These are phyloP conservation scores for Brachypterus glaber DNA, from an alignment of 2,888 invertebrate genomes.

Conservation along the genomic window DNA sequence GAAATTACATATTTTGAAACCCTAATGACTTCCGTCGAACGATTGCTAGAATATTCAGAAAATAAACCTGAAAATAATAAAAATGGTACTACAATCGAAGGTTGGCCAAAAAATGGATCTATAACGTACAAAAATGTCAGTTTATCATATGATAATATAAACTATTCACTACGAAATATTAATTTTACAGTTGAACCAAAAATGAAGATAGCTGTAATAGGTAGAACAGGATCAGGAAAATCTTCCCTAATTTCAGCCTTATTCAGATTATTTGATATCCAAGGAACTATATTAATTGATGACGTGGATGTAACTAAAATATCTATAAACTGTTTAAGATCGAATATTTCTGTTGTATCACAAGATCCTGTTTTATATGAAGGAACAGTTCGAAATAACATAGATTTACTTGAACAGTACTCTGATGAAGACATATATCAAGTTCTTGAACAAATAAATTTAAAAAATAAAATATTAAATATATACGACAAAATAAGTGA, in stretches of 20 bases:
- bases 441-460: slow-evolving; percentile 52
- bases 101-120: slow-evolving; percentile 64
- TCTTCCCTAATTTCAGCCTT: slow-evolving; percentile 65
- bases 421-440: slow-evolving; percentile 70
- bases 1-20: slow-evolving; percentile 77
- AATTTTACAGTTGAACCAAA: slow-evolving; percentile 56
- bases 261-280: slow-evolving; percentile 66
- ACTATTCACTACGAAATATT: slow-evolving; percentile 58
- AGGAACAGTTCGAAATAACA: slow-evolving; percentile 74
- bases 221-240: slow-evolving; percentile 76
- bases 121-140: slow-evolving; percentile 58
- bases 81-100: slow-evolving; percentile 53
- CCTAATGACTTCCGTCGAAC: slow-evolving; percentile 83
- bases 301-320: slow-evolving; percentile 57
- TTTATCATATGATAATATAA: slow-evolving; percentile 57
- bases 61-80: slow-evolving; percentile 40
- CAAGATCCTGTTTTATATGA: slow-evolving; percentile 80
- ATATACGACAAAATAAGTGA: slow-evolving; percentile 39
- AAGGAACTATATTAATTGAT: slow-evolving; percentile 76
- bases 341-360: slow-evolving; percentile 71
- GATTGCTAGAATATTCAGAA: slow-evolving; percentile 46
- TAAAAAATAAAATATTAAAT: slow-evolving; percentile 41
- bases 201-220: slow-evolving; percentile 70
- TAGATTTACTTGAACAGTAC: slow-evolving; percentile 77
- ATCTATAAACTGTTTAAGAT: slow-evolving; percentile 64